Percentiles rank a stretch among this genome's conserved stretches.
These are phyloP conservation scores for Pseudomyrmex cubaensis DNA, from an alignment of 1,140 invertebrate genomes.

Conservation along the genomic window DNA sequence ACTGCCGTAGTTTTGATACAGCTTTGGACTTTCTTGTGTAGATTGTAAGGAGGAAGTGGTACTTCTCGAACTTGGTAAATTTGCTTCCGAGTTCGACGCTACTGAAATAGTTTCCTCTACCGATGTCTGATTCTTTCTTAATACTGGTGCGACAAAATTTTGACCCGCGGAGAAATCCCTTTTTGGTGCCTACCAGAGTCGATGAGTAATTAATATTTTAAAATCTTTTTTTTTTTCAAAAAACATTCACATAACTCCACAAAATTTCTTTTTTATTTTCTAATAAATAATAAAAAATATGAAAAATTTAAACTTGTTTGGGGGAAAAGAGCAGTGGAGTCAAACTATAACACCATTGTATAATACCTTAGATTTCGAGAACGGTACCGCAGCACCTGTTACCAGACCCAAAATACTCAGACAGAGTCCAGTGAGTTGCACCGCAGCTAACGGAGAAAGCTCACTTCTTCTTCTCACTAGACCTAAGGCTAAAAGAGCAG, in stretches of 20 bases:
- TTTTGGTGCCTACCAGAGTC: conserved; percentile 73
- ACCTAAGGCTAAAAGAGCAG: conserved; percentile 80
- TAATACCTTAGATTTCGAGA: conserved; percentile 81
- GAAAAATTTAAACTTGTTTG: neutral
- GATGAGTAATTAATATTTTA: conserved; percentile 38
- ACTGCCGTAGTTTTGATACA: conserved; percentile 83
- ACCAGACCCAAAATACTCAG: conserved; percentile 83
- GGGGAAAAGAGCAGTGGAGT: neutral
- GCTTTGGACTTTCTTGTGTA: conserved; percentile 80
- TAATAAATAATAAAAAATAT: neutral
- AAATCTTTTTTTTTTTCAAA: neutral
- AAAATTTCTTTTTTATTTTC: neutral
- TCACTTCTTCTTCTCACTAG: conserved; percentile 81
- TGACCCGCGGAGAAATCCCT: conserved; percentile 81
- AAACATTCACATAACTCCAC: neutral
- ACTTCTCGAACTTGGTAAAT: conserved; percentile 72
- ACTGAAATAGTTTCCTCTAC: conserved; percentile 78
- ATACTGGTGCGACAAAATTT: conserved; percentile 82
- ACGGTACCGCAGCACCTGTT: conserved; percentile 81
- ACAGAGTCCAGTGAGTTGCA: conserved; percentile 82
- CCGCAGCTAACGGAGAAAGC: conserved; percentile 81
- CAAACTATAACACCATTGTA: neutral
- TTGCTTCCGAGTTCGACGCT: conserved; percentile 72
- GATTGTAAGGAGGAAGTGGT: conserved; percentile 77
- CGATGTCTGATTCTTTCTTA: conserved; percentile 74